Evolutionary conservation across 2,113 vertebrate genomes (phyloP).

Genomic region (Percopsis transmontana): DNA sequence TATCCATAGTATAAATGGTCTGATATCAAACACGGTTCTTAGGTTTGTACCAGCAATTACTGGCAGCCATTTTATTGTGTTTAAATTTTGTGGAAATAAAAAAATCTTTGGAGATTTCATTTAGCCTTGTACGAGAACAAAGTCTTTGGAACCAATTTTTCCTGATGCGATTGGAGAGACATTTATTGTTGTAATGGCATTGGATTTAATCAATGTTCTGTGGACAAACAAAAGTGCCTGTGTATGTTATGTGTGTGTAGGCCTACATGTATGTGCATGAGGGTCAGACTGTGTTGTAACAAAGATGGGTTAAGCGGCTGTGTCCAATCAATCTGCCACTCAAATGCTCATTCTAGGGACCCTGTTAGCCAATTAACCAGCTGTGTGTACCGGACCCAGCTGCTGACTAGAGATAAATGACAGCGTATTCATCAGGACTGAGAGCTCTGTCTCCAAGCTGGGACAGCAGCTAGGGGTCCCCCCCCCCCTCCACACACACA

Average conservation of each 20-base stretch:
- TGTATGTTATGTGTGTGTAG: constrained; percentile 21
- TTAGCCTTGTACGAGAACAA: no score
- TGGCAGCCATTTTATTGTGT: no score
- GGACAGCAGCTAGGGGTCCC: constrained; percentile 20
- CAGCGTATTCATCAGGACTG: constrained; percentile 51
- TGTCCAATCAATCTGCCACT: constrained; percentile 62
- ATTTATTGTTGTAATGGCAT: constrained; percentile 61
- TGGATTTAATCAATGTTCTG: constrained; percentile 46
- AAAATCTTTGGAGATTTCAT: no score
- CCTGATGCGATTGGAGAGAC: constrained; percentile 38
- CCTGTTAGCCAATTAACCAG: constrained; percentile 71
- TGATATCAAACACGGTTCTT: no score
- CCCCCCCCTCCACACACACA: constrained; percentile 20
- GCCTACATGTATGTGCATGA: constrained; percentile 37
- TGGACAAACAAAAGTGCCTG: constrained; percentile 31
- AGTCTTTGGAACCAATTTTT: constrained; percentile 16
- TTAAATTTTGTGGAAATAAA: no score
- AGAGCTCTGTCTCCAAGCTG: constrained; percentile 35
- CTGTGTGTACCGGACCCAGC: constrained; percentile 54
- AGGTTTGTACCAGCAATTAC: no score
- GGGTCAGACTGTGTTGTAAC: constrained; percentile 33
- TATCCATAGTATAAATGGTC: no score
- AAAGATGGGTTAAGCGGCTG: constrained; percentile 39
- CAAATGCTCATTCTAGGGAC: constrained; percentile 49
- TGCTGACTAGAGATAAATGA: constrained; percentile 60